These are phyloP conservation scores for Chirona hameri DNA, from an alignment of 2,888 invertebrate species.

Conservation along the genomic window DNA sequence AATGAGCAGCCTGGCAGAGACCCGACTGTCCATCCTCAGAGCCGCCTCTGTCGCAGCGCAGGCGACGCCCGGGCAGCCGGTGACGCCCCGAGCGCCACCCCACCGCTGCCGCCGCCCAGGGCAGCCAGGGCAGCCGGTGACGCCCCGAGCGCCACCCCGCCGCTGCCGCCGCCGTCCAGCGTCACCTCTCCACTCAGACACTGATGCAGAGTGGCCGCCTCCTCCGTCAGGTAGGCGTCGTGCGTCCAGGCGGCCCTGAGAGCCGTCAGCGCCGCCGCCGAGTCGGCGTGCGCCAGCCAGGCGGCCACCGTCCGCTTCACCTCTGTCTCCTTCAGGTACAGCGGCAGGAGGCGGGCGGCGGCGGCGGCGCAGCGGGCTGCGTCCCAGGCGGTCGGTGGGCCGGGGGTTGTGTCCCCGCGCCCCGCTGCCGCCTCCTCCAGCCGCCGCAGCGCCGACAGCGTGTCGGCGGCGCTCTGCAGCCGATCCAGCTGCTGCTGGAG, in stretches of 20 bases:
- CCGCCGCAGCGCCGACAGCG: background rate
- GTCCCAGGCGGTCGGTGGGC: background rate
- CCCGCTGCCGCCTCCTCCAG: background rate
- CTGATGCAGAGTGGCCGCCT: background rate
- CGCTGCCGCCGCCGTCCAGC: background rate
- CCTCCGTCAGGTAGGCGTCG: background rate
- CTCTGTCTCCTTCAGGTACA: background rate
- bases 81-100: too few species aligned
- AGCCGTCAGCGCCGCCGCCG: background rate
- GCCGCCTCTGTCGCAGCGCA: background rate
- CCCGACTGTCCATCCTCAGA: background rate
- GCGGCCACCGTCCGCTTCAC: constrained; percentile 3
- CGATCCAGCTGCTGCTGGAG: background rate
- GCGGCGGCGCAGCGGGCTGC: background rate
- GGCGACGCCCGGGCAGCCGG: too few species aligned
- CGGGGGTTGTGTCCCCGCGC: too few species aligned
- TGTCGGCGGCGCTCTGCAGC: background rate
- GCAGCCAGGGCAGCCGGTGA: background rate
- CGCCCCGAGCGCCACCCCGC: background rate
- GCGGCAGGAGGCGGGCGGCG: background rate
- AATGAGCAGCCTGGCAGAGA: too few species aligned
- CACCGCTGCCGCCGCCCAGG: too few species aligned
- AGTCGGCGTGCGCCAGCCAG: background rate
- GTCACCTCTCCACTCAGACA: background rate
- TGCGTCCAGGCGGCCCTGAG: constrained; percentile 9